Evolutionary conservation across 1,140 invertebrate species (phyloP).

Genomic region (Magallana ariakensis): DNA sequence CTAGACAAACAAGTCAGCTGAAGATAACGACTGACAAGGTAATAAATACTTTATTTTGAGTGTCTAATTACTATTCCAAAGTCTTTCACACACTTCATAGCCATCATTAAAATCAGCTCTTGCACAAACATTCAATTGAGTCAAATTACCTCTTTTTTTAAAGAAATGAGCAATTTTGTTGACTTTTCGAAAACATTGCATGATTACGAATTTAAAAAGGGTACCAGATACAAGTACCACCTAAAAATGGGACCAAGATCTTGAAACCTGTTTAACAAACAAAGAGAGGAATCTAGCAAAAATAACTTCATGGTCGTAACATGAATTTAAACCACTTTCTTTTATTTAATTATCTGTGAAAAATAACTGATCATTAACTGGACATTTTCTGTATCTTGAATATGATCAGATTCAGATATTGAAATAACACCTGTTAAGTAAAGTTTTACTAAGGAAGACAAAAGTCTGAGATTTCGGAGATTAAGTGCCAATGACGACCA

Average conservation of each 20-base stretch:
- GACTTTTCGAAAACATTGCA: background rate
- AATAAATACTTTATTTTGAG: constrained; percentile 19
- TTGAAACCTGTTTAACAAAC: background rate
- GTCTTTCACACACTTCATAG: background rate
- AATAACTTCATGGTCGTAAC: background rate
- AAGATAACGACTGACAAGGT: background rate
- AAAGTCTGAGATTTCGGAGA: constrained; percentile 8
- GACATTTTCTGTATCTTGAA: constrained; percentile 8
- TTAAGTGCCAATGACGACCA: constrained; percentile 13
- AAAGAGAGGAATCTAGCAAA: background rate
- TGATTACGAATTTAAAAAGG: background rate
- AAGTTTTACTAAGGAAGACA: background rate
- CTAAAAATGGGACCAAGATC: background rate
- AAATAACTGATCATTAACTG: background rate
- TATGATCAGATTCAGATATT: background rate
- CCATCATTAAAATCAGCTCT: background rate
- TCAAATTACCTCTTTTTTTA: background rate
- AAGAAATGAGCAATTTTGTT: background rate
- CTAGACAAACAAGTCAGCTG: background rate
- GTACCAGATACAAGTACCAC: constrained; percentile 1
- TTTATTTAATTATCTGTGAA: background rate
- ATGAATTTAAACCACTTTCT: background rate
- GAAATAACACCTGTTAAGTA: background rate
- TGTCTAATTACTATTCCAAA: constrained; percentile 6
- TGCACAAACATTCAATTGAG: constrained; percentile 7